These are phyloP conservation scores for Neosalanx taihuensis DNA, from an alignment of 2,797 vertebrate species.

Conservation along the genomic window DNA sequence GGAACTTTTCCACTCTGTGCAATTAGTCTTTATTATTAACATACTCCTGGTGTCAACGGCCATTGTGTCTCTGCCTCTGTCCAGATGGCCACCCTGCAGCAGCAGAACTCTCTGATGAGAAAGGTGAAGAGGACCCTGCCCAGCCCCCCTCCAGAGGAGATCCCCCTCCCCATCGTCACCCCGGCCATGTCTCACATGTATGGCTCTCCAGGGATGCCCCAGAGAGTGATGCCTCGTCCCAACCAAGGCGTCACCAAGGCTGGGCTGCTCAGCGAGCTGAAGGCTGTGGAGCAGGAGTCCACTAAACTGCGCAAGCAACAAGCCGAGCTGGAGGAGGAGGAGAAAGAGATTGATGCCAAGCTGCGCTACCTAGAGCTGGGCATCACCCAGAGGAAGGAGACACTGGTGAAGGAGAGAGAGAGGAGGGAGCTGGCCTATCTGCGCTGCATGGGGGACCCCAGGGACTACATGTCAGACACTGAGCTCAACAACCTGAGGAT, in stretches of 20 bases:
- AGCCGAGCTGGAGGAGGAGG: slow-evolving; percentile 96
- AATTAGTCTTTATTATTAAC: slow-evolving; percentile 59
- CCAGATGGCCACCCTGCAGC: slow-evolving; percentile 90
- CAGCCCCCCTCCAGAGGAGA: slow-evolving; percentile 96
- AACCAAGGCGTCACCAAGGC: slow-evolving; percentile 87
- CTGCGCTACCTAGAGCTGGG: slow-evolving; percentile 95
- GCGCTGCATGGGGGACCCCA: slow-evolving; percentile 85
- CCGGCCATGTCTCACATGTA: slow-evolving; percentile 88
- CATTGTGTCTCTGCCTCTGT: slow-evolving; percentile 51
- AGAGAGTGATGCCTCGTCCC: slow-evolving; percentile 79
- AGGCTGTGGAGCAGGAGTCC: slow-evolving; percentile 96
- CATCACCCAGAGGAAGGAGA: slow-evolving; percentile 95
- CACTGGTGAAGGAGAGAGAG: slow-evolving; percentile 89
- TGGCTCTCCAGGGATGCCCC: slow-evolving; percentile 81
- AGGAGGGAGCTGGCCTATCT: slow-evolving; percentile 87
- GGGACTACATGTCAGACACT: slow-evolving; percentile 96
- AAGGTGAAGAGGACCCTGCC: slow-evolving; percentile 99
- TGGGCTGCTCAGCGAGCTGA: slow-evolving; percentile 90
- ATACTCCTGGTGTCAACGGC: slow-evolving; percentile 62
- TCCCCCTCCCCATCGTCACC: slow-evolving; percentile 85
- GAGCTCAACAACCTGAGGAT: slow-evolving; percentile 92
- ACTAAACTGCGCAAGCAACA: slow-evolving; percentile 98
- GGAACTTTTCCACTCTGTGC: slow-evolving; percentile 27
- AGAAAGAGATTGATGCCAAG: slow-evolving; percentile 99
- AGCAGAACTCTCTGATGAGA: slow-evolving; percentile 88